Base-by-base conservation (phyloP, 2,888 invertebrate genomes). In the Eupsilia transversa region DNA sequence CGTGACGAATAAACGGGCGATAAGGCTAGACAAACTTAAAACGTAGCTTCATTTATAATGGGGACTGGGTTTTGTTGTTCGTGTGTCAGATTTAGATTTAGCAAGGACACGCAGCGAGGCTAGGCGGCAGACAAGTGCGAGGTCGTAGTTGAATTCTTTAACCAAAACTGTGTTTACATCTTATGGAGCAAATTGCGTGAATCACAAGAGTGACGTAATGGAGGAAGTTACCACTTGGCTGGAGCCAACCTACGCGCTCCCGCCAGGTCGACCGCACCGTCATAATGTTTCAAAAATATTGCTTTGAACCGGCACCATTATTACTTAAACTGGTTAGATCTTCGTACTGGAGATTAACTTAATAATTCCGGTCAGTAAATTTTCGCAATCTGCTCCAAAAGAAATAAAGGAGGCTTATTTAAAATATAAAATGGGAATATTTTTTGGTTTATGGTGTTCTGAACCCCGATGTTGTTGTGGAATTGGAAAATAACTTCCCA, bases 221-320 rank as follows among this genome's bases (percentile, higher is more conserved):
- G 89, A 95, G 96, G 96, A 96, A 96, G 94, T 93, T 87, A 90
- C 93, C 94, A 95, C 93, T 95, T 95, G 92, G 82, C 89, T 89
- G 91, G 89, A 91, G 88, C 79, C 93, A 86, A 86, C 95, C 96
- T 93, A 95, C 96, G 94, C 94, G 88, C 84, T 89, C 90, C 88
- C 87, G 90, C 89, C 92, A 92, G 92, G 89, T 88, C 88, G 82
- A 79, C 87, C 87, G 86, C 79, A 90, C 86, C 86, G 87, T 89
- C 89, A 87, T 92, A 89, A 90, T 89, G 89, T 89, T 90, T 86
- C 89, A 88, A 91, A 92, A 91, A 91, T 91, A 91, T 91, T 90
- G 89, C 89, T 91, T 88, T 91, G 89, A 91, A 91, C 90, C 89
- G 89, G 90, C 87, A 82, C 84, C 86, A 89, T 88, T 87, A 89